phyloP scores from a whole-genome alignment of 1,140 invertebrate genomes.

The fruit fly (Drosophila melanogaster) region Release_6_plus_ISO1_MT NT_033779.5:7688001-7688500 shows the following conservation, averaged over 20 bases:
- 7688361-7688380: slow-evolving; percentile 86
- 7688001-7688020: slow-evolving; percentile 92
- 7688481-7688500: slow-evolving; percentile 97
- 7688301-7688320: slow-evolving; percentile 96
- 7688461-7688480: slow-evolving; percentile 95
- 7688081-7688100: slow-evolving; percentile 92
- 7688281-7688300: slow-evolving; percentile 92
- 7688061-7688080: slow-evolving; percentile 90
- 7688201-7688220: slow-evolving; percentile 95
- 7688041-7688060: slow-evolving; percentile 90
- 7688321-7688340: slow-evolving; percentile 96
- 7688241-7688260: slow-evolving; percentile 95
- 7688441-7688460: slow-evolving; percentile 91
- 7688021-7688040: slow-evolving; percentile 94
- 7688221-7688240: slow-evolving; percentile 90
- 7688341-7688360: slow-evolving; percentile 92
- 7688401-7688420: slow-evolving; percentile 90
- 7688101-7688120: not conserved
- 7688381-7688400: slow-evolving; percentile 92
- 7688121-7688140: not conserved
- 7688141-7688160: not conserved
- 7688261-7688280: slow-evolving; percentile 98
- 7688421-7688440: slow-evolving; percentile 93
- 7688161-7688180: slow-evolving; percentile 96
- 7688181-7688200: slow-evolving; percentile 88